Evolutionary conservation across 2,888 invertebrate genomes (phyloP), one percentile per base, ranked within the genome.

Genomic region (Onchidella celtica): DNA sequence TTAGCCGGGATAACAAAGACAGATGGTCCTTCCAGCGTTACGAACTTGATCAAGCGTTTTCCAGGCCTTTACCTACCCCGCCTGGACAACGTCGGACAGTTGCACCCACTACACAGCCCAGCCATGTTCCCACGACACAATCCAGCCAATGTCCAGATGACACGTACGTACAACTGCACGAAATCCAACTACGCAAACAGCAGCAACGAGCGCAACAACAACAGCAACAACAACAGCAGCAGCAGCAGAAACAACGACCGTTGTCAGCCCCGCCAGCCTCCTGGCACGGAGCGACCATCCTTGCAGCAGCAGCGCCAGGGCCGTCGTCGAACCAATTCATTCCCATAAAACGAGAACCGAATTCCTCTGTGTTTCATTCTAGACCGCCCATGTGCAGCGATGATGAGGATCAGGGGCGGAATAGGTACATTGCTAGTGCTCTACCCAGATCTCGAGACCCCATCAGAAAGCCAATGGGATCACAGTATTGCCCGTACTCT

Each of bases 381-480:
- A 9, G 2, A 21, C 21, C 34, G 32, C n/a, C 21, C 24, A 0
- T 55, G 11, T 0, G 2, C 2, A 17, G 17, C 17, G 17, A 17
- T 47, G 47, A 59, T 14, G 59, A 59, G n/a, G n/a, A n/a, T 66
- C 66, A 29, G n/a, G 66, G 29, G 40, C 1, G 24, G 17, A 55
- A 59, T 38, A n/a, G 70, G 36, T 73, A 73, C 57, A 55, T 55
- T 0, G 36, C 73, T 1, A 73, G 73, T 24, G 73, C 57, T 2
- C 38, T 36, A 29, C 61, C 81, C 2, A 40, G 81, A 21, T 68
- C 69, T 21, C 59, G 75, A 4, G 81, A 81, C 24, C 81, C 81
- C 1, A 81, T 81, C 36, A 14, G 81, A 24, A 81, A 81, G 32
- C 81, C 81, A 14, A 81, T 81, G 81, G 81, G 81, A 14, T 81